phyloP scores from a whole-genome alignment of 2,797 vertebrate genomes.

The Salmo trutta region DNA sequence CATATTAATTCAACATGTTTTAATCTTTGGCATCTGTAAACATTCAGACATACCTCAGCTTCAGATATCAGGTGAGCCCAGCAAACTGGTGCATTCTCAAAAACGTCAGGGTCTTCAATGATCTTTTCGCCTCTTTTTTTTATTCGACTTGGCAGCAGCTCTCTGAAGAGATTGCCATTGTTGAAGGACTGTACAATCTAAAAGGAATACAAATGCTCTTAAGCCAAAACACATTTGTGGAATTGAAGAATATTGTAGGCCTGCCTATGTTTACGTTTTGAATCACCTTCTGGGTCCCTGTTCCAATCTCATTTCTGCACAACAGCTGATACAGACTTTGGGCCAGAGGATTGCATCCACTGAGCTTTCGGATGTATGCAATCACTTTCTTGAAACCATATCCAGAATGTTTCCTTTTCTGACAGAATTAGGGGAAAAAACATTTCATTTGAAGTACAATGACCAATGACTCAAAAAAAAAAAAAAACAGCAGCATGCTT shows the following conservation, averaged over 20 bases:
- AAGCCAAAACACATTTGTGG: not conserved
- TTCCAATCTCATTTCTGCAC: slow-evolving; percentile 36
- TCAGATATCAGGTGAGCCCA: slow-evolving; percentile 61
- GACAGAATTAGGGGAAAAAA: not conserved
- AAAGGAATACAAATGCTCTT: slow-evolving; percentile 9
- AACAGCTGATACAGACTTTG: slow-evolving; percentile 64
- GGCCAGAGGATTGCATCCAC: slow-evolving; percentile 59
- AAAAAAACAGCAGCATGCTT: not conserved
- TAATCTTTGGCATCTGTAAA: not conserved
- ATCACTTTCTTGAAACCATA: slow-evolving; percentile 33
- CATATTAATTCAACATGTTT: no score
- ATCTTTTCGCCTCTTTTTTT: slow-evolving; percentile 20
- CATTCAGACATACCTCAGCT: slow-evolving; percentile 30
- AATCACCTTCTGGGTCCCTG: slow-evolving; percentile 60
- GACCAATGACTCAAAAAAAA: not conserved
- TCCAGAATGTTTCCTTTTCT: slow-evolving; percentile 22
- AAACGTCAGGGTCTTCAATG: slow-evolving; percentile 62
- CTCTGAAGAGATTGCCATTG: slow-evolving; percentile 67
- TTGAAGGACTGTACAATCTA: slow-evolving; percentile 68
- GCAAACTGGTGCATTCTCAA: slow-evolving; percentile 63
- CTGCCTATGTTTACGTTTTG: not conserved
- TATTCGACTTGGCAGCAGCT: slow-evolving; percentile 54
- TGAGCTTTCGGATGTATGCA: slow-evolving; percentile 51
- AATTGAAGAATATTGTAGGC: not conserved
- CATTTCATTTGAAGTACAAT: not conserved